Conservation (phyloP, 2,113 vertebrate species). For the Tinamus guttatus region DNA sequence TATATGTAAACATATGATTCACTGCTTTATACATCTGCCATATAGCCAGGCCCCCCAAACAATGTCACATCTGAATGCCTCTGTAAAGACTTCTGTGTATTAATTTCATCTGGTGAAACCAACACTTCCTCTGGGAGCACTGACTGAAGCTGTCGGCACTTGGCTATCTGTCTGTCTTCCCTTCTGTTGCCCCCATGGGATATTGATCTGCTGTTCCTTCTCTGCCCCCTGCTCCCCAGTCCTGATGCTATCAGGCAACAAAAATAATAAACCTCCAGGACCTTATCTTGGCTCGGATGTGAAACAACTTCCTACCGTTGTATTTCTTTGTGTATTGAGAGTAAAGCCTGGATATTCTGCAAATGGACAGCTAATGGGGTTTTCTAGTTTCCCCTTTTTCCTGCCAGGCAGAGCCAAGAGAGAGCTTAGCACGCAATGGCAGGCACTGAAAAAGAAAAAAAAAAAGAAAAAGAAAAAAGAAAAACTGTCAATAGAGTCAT, state of each 20-base stretch:
- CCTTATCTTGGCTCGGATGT: conserved; percentile 90
- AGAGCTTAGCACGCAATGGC: conserved; percentile 60
- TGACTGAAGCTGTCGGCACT: conserved; percentile 85
- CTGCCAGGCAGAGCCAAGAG: conserved; percentile 64
- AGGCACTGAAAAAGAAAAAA: conserved; percentile 13
- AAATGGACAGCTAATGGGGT: conserved; percentile 73
- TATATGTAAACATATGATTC: conserved; percentile 78
- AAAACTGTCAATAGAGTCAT: conserved; percentile 34
- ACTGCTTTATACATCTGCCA: conserved; percentile 76
- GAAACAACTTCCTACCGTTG: conserved; percentile 85
- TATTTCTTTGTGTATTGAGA: conserved; percentile 74
- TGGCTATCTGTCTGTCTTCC: conserved; percentile 77
- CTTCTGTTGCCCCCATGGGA: conserved; percentile 70
- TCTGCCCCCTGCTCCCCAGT: conserved; percentile 76
- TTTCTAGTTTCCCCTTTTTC: conserved; percentile 76
- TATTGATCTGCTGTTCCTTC: conserved; percentile 69
- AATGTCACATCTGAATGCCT: conserved; percentile 81
- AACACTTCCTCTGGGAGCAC: conserved; percentile 84
- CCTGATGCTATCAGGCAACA: conserved; percentile 85
- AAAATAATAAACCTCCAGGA: conserved; percentile 88
- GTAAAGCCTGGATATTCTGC: conserved; percentile 66
- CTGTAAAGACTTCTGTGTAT: conserved; percentile 73
- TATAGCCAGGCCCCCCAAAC: conserved; percentile 68
- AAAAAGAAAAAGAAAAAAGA: conserved; percentile 26
- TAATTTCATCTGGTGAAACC: conserved; percentile 78